These are phyloP conservation scores for Xestia c-nigrum DNA, from an alignment of 2,888 invertebrate species.

Conservation along the genomic window DNA sequence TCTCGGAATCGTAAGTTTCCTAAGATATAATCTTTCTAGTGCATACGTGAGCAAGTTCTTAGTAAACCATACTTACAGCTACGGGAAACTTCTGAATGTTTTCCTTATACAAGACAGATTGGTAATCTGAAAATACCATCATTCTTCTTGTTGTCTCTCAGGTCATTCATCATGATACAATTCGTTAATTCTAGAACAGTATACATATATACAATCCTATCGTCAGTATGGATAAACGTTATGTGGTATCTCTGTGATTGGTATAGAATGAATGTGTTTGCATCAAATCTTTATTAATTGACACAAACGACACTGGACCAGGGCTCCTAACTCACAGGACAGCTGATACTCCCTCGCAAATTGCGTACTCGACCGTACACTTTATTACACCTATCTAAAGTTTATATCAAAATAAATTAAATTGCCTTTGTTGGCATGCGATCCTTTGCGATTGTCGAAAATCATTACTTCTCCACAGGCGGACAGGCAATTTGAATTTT, in stretches of 20 bases:
- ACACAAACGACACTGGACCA: neutral
- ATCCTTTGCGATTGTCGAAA: constrained; percentile 46
- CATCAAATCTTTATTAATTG: neutral
- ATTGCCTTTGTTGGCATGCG: constrained; percentile 37
- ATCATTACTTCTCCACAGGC: constrained; percentile 58
- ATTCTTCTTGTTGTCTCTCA: constrained; percentile 4
- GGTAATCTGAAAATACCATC: constrained; percentile 20
- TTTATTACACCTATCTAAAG: constrained; percentile 33
- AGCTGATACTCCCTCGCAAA: constrained; percentile 13
- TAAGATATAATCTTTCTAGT: constrained; percentile 25
- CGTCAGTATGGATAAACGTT: neutral
- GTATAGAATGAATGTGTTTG: neutral
- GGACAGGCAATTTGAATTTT: constrained; percentile 60
- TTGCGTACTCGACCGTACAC: constrained; percentile 20
- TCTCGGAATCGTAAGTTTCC: constrained; percentile 47
- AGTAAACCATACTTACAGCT: constrained; percentile 29
- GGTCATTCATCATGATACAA: neutral
- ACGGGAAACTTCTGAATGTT: constrained; percentile 13
- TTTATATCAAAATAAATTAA: constrained; percentile 58
- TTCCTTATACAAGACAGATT: constrained; percentile 28
- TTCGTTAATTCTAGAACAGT: constrained; percentile 4
- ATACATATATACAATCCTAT: neutral
- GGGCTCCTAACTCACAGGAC: neutral
- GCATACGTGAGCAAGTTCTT: constrained; percentile 32
- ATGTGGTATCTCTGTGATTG: neutral